Base-by-base conservation (phyloP, 2,113 vertebrate genomes). In the Suncus etruscus region DNA sequence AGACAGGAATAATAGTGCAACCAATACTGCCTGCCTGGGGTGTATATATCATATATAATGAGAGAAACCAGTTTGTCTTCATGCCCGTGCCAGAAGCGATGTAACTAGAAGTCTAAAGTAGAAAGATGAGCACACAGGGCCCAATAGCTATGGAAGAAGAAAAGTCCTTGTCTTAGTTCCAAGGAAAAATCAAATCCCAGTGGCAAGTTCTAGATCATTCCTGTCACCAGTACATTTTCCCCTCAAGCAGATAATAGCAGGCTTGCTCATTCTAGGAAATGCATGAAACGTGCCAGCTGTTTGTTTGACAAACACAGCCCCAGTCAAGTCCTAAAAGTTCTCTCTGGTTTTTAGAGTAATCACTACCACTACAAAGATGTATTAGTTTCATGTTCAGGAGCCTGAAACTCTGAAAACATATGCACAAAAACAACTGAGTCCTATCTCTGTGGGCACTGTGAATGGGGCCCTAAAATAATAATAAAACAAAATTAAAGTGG, bases 61-160 rank as follows among this genome's bases (percentile, higher is more conserved):
- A 83, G 75, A 91, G 82, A 77, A 63, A 78, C 65, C 82, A 72
- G 74, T 63, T 32, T 79, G 66, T 72, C 45, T 29, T 50, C 89
- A 72, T 78, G 82, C 90, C 66, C n/a, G n/a, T 9, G 22, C n/a
- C 70, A 27, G 12, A 58, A 65, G 66, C 20, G n/a, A 29, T 51
- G 70, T 39, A 24, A 73, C 82, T 39, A 39, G 29, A 91, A n/a
- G 75, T 11, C 89, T 58, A 47, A 80, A 70, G 73, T 27, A 20
- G 50, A 77, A 84, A 22, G 25, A 70, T 48, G 63, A 22, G 20
- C 22, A 65, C 20, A 65, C 24, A 22, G 63, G 22, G 22, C 8
- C 63, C 63, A 65, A 65, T 9, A 22, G 20, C 16, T 54, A 24
- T 31, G 83, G 63, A 20, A 76, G 48, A 78, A 63, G 27, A 78